These are phyloP conservation scores for Balaenoptera acutorostrata DNA, from an alignment of 2,113 vertebrate species.

Conservation along the genomic window DNA sequence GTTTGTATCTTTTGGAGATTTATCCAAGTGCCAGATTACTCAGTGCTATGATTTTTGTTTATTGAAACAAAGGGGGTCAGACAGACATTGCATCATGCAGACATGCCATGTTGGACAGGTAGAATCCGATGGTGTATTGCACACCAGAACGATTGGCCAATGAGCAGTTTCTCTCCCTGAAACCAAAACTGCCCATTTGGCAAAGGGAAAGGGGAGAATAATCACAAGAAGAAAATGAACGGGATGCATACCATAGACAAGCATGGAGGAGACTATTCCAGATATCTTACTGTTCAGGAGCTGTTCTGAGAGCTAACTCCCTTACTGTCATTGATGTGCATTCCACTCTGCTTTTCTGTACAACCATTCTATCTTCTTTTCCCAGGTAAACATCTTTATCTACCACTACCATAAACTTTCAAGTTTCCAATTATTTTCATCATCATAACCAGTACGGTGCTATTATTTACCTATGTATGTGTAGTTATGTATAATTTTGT, in stretches of 20 bases:
- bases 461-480: slow-evolving; percentile 89
- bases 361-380: slow-evolving; percentile 76
- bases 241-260: slow-evolving; percentile 43
- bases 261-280: slow-evolving; percentile 35
- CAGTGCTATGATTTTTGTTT: slow-evolving; percentile 71
- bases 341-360: slow-evolving; percentile 92
- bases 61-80: slow-evolving; percentile 58
- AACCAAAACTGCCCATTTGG: slow-evolving; percentile 31
- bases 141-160: slow-evolving; percentile 34
- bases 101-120: slow-evolving; percentile 32
- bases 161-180: slow-evolving; percentile 61
- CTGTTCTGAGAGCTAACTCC: slow-evolving; percentile 69
- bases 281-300: slow-evolving; percentile 54
- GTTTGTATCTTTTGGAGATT: slow-evolving; percentile 69
- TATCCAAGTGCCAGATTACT: slow-evolving; percentile 77
- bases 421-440: slow-evolving; percentile 81
- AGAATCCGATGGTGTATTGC: slow-evolving; percentile 27
- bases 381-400: slow-evolving; percentile 72
- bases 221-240: background rate
- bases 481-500: slow-evolving; percentile 88
- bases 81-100: slow-evolving; percentile 20
- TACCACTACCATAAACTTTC: slow-evolving; percentile 63
- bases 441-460: slow-evolving; percentile 87
- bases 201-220: background rate
- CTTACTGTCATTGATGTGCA: slow-evolving; percentile 95